These are phyloP conservation scores for Sceliomorpha sp. DNA, from an alignment of 2,888 invertebrate species.

Conservation along the genomic window DNA sequence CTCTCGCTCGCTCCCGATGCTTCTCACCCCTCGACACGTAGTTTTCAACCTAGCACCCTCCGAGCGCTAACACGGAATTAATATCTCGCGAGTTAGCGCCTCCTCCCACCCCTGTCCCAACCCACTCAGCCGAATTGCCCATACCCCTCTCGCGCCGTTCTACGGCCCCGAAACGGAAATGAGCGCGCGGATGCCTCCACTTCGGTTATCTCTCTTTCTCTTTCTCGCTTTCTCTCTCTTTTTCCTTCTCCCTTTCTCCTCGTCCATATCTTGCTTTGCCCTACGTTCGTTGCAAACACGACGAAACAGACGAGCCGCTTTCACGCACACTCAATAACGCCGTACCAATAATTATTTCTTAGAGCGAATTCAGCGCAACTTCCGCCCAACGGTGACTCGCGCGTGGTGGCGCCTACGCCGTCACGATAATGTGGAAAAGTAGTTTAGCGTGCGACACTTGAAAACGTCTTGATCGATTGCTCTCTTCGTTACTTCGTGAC, in stretches of 20 bases:
- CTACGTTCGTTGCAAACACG: slow-evolving; percentile 32
- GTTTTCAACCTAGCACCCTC: slow-evolving; percentile 75
- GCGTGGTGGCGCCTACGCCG: slow-evolving; percentile 44
- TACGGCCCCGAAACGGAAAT: slow-evolving; percentile 76
- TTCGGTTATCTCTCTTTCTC: slow-evolving; percentile 47
- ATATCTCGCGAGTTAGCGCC: slow-evolving; percentile 80
- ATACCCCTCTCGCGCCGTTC: slow-evolving; percentile 55
- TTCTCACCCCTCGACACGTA: slow-evolving; percentile 68
- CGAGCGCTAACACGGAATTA: slow-evolving; percentile 80
- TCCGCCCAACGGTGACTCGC: slow-evolving; percentile 54
- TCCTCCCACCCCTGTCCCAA: slow-evolving; percentile 42
- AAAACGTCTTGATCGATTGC: slow-evolving; percentile 21
- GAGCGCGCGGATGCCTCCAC: slow-evolving; percentile 80
- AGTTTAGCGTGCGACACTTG: slow-evolving; percentile 44
- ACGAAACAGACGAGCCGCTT: slow-evolving; percentile 53
- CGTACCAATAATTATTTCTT: slow-evolving; percentile 66
- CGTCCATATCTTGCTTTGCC: slow-evolving; percentile 10
- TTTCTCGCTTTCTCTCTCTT: slow-evolving; percentile 52
- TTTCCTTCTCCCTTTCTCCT: slow-evolving; percentile 31
- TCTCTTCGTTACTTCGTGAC: not conserved
- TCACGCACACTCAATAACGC: slow-evolving; percentile 50
- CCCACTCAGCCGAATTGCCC: slow-evolving; percentile 11
- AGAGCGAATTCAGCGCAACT: slow-evolving; percentile 62
- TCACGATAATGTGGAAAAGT: slow-evolving; percentile 43
- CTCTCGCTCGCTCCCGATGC: slow-evolving; percentile 26